Conservation (phyloP, 1,140 invertebrate genomes). For the Xylocopa sonorina region DNA sequence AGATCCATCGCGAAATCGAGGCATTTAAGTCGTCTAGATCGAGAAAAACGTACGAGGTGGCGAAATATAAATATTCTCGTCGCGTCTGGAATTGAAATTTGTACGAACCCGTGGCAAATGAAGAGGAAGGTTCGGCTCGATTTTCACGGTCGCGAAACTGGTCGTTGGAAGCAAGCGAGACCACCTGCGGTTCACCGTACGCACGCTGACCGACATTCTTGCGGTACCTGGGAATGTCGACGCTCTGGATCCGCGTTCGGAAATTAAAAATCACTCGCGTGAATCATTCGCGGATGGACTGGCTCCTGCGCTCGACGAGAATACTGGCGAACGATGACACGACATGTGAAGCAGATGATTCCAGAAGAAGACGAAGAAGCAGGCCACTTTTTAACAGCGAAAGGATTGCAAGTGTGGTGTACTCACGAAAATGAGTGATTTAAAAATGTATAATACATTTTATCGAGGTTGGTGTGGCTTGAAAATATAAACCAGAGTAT, state of each 20-base stretch:
- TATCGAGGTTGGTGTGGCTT: no score
- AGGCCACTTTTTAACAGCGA: neutral
- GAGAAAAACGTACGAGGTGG: no score
- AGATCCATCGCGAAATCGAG: no score
- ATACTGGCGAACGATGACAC: conserved; percentile 14
- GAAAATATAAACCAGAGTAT: no score
- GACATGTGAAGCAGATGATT: neutral
- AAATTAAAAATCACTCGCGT: conserved; percentile 11
- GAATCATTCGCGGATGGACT: conserved; percentile 11
- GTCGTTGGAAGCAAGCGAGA: neutral
- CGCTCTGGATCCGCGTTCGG: neutral
- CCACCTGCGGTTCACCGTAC: neutral
- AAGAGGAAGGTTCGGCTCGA: neutral
- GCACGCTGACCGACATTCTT: conserved; percentile 18
- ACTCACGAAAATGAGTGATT: neutral
- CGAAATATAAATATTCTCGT: no score
- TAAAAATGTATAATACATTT: no score
- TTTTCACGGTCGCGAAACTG: conserved; percentile 1
- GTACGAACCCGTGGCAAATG: no score
- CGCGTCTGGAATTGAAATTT: no score
- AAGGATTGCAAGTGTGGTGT: no score
- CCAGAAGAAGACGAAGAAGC: neutral
- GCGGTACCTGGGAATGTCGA: conserved; percentile 1
- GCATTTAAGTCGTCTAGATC: no score
- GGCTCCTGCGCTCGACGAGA: neutral